Evolutionary conservation across 2,797 vertebrate genomes (phyloP).

Genomic region (Mus spretus): DNA sequence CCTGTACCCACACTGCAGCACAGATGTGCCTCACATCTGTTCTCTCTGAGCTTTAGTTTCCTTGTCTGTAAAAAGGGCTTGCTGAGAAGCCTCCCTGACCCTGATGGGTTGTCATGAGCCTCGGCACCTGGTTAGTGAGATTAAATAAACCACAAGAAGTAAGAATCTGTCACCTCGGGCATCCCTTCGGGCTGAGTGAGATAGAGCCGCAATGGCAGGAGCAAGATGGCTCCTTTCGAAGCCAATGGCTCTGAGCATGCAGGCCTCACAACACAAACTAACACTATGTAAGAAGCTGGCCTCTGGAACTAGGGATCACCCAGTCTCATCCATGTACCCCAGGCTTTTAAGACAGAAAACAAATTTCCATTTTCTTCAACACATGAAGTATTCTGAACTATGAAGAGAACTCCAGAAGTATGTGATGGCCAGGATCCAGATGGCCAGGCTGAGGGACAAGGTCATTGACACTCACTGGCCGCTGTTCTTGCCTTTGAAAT

Average conservation of each 20-base stretch:
- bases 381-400: neutral
- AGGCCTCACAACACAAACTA: neutral
- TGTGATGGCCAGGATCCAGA: neutral
- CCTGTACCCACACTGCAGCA: neutral
- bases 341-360: neutral
- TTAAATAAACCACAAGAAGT: neutral
- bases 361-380: neutral
- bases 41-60: neutral
- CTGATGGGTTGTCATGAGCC: neutral
- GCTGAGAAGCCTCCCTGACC: neutral
- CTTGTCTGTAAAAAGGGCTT: neutral
- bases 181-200: neutral
- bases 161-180: neutral
- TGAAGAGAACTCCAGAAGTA: neutral
- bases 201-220: neutral
- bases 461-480: neutral
- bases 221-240: neutral
- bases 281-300: neutral
- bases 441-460: neutral
- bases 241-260: neutral
- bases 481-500: neutral
- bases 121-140: neutral
- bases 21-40: neutral
- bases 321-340: rapidly evolving
- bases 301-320: neutral